Evolutionary conservation across 2,113 vertebrate species (phyloP).

Genomic region (Glaucidium brasilianum): DNA sequence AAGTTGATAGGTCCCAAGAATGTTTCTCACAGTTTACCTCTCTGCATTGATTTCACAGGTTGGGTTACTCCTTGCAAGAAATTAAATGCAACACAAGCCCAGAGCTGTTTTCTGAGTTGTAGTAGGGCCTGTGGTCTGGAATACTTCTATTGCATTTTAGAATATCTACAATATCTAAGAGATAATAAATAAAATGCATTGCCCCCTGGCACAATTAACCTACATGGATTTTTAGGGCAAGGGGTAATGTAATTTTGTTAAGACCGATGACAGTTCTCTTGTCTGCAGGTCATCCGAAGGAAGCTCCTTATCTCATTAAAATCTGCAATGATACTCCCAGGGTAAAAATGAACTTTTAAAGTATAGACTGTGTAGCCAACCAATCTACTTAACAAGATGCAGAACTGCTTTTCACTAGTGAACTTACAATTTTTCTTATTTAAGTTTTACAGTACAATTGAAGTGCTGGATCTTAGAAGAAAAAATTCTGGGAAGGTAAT

Average conservation of each 20-base stretch:
- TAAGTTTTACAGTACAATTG: neutral
- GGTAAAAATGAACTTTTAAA: neutral
- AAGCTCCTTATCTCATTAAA: neutral
- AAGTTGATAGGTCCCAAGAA: neutral
- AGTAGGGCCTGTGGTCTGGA: neutral
- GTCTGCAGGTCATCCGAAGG: neutral
- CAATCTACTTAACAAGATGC: neutral
- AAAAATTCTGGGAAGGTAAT: neutral
- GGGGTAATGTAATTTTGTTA: neutral
- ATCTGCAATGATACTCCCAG: neutral
- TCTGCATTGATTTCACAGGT: neutral
- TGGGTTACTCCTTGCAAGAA: neutral
- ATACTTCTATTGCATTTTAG: neutral
- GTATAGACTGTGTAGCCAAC: neutral
- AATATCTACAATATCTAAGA: neutral
- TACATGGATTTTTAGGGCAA: neutral
- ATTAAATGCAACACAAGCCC: neutral
- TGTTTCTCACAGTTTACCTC: neutral
- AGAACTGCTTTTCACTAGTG: neutral
- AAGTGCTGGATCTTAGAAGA: neutral
- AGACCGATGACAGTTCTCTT: neutral
- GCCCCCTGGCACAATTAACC: neutral
- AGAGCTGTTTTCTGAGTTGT: neutral
- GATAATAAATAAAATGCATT: neutral
- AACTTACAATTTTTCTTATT: neutral